phyloP scores from a whole-genome alignment of 2,888 invertebrate genomes.

The Bhutanitis thaidina region DNA sequence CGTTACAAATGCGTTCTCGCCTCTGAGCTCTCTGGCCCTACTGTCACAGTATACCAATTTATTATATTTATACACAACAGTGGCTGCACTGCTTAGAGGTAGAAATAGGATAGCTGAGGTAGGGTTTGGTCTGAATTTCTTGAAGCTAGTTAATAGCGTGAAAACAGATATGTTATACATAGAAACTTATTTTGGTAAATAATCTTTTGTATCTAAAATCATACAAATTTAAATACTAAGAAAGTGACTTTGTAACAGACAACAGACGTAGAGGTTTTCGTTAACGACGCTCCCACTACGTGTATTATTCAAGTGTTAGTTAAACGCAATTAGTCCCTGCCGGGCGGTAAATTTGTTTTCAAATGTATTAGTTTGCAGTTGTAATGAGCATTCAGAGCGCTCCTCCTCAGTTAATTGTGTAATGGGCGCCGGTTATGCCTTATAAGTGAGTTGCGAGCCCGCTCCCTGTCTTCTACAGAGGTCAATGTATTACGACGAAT shows the following conservation, averaged over 20 bases:
- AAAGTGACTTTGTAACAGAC: not conserved
- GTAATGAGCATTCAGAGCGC: conserved; percentile 11
- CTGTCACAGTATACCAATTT: too few relatives aligned
- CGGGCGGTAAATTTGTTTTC: conserved; percentile 10
- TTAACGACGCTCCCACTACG: not conserved
- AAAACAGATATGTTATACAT: too few relatives aligned
- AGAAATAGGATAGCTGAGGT: too few relatives aligned
- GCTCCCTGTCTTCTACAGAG: conserved; percentile 1
- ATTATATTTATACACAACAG: too few relatives aligned
- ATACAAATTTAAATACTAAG: not conserved
- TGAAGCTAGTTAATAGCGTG: too few relatives aligned
- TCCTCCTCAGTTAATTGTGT: conserved; percentile 12
- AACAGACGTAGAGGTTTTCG: not conserved
- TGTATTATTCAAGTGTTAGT: conserved; percentile 12
- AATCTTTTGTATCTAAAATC: too few relatives aligned
- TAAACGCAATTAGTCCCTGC: conserved; percentile 11
- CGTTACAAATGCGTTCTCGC: too few relatives aligned
- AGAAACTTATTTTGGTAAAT: too few relatives aligned
- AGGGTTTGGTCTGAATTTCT: too few relatives aligned
- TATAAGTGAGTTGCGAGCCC: conserved; percentile 3
- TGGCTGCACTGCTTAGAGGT: too few relatives aligned
- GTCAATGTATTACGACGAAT: conserved; percentile 4
- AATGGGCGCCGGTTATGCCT: conserved; percentile 10
- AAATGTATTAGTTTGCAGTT: conserved; percentile 16
- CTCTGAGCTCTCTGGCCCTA: too few relatives aligned